Evolutionary conservation across 2,888 invertebrate species (phyloP).

Genomic region (Calameuta filiformis): DNA sequence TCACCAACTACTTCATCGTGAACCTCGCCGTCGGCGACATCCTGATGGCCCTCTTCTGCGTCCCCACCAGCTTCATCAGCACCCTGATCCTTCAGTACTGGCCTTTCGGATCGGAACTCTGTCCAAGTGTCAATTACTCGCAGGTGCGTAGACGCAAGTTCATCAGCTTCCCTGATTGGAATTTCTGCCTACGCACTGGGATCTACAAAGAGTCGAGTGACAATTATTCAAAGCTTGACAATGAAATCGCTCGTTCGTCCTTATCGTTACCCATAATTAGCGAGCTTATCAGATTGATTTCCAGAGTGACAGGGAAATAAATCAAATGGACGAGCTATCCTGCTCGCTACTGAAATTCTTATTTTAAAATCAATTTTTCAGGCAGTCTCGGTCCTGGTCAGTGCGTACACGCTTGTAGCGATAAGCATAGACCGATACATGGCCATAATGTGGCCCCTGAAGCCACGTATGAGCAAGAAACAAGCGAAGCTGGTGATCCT

Average conservation of each 20-base stretch:
- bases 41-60: conserved; percentile 89
- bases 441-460: conserved; percentile 89
- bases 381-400: conserved; percentile 83
- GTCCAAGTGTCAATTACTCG: conserved; percentile 84
- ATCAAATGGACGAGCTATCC: not conserved
- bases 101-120: conserved; percentile 88
- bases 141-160: conserved; percentile 65
- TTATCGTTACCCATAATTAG: too few species aligned
- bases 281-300: too few species aligned
- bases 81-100: conserved; percentile 84
- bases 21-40: conserved; percentile 91
- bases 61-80: conserved; percentile 89
- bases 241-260: too few species aligned
- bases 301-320: too few species aligned
- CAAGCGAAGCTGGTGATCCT: conserved; percentile 77
- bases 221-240: too few species aligned
- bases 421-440: conserved; percentile 92
- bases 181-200: too few species aligned
- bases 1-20: conserved; percentile 92
- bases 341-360: not conserved
- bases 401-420: conserved; percentile 90
- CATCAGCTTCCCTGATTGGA: too few species aligned
- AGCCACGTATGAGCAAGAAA: conserved; percentile 81
- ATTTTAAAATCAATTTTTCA: conserved; percentile 40
- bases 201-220: too few species aligned